phyloP scores from a whole-genome alignment of 1,140 invertebrate genomes.

The Melipona quadrifasciata region DNA sequence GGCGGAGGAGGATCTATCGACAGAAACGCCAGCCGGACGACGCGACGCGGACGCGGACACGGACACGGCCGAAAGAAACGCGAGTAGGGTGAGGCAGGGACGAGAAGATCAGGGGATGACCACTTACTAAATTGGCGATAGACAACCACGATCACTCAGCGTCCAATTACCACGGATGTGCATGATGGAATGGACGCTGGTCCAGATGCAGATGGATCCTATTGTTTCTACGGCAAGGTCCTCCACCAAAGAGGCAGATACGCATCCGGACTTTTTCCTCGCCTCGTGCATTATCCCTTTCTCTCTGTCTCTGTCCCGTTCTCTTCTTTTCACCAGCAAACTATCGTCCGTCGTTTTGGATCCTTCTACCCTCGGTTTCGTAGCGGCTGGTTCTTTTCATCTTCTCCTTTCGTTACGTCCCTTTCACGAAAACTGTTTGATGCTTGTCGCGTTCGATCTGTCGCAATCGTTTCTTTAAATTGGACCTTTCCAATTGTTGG shows the following conservation, averaged over 20 bases:
- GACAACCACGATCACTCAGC: slow-evolving; percentile 57
- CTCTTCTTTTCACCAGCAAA: not conserved
- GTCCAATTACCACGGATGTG: slow-evolving; percentile 40
- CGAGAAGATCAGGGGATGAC: slow-evolving; percentile 16
- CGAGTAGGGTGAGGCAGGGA: not conserved
- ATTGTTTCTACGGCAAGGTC: slow-evolving; percentile 63
- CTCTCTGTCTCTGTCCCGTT: not conserved
- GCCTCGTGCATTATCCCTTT: slow-evolving; percentile 36
- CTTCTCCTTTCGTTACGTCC: not conserved
- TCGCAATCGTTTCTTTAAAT: not conserved
- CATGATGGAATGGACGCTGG: slow-evolving; percentile 50
- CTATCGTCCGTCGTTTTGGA: not conserved
- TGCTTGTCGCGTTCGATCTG: not conserved
- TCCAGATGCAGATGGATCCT: slow-evolving; percentile 62
- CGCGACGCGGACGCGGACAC: no score
- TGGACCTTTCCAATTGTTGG: not conserved
- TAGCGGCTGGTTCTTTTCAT: slow-evolving; percentile 4
- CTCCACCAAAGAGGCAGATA: slow-evolving; percentile 27
- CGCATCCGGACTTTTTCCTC: slow-evolving; percentile 41
- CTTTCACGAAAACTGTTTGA: not conserved
- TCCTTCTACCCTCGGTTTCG: slow-evolving; percentile 4
- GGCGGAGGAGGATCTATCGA: slow-evolving; percentile 8
- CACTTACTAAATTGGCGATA: slow-evolving; percentile 68
- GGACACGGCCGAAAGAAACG: slow-evolving; percentile 1
- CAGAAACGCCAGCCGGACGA: not conserved